Percentiles rank a stretch among this genome's conserved stretches.
These are phyloP conservation scores for Drosophila phalerata DNA, from an alignment of 2,888 invertebrate species.

Conservation along the genomic window DNA sequence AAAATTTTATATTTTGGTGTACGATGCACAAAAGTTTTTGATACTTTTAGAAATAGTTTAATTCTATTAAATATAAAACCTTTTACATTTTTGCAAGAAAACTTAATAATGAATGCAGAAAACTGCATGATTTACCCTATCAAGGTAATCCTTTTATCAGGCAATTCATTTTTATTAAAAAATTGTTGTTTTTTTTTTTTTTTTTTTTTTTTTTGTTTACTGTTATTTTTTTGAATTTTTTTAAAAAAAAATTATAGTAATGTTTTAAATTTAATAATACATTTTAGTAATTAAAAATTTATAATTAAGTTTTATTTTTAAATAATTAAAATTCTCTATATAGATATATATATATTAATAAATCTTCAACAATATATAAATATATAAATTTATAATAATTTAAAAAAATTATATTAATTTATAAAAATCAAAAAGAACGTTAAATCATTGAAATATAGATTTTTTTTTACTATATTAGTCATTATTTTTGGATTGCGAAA, in stretches of 20 bases:
- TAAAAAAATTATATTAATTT: conserved; percentile 43
- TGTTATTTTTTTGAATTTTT: conserved; percentile 18
- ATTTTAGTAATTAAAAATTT: conserved; percentile 24
- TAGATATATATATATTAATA: conserved; percentile 41
- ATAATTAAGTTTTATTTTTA: conserved; percentile 19
- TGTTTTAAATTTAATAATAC: conserved; percentile 15
- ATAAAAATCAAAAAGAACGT: conserved; percentile 32
- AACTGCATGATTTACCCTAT: conserved; percentile 86
- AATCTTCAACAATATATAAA: conserved; percentile 39
- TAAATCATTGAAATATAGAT: conserved; percentile 38
- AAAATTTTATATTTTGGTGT: conserved; percentile 87
- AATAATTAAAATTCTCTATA: conserved; percentile 42
- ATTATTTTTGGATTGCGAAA: conserved; percentile 63
- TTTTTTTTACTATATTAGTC: conserved; percentile 40
- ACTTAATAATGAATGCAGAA: conserved; percentile 39
- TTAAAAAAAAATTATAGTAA: background rate
- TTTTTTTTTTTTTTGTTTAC: conserved; percentile 42
- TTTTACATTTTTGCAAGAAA: conserved; percentile 27
- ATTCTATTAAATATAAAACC: conserved; percentile 87
- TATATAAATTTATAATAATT: conserved; percentile 49
- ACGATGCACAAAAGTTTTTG: conserved; percentile 88
- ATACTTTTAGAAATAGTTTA: conserved; percentile 88
- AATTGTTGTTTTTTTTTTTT: conserved; percentile 7
- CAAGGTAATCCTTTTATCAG: conserved; percentile 88
- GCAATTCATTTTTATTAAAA: conserved; percentile 61